Evolutionary conservation across 2,797 vertebrate genomes (phyloP).

Genomic region (Protonibea diacanthus): DNA sequence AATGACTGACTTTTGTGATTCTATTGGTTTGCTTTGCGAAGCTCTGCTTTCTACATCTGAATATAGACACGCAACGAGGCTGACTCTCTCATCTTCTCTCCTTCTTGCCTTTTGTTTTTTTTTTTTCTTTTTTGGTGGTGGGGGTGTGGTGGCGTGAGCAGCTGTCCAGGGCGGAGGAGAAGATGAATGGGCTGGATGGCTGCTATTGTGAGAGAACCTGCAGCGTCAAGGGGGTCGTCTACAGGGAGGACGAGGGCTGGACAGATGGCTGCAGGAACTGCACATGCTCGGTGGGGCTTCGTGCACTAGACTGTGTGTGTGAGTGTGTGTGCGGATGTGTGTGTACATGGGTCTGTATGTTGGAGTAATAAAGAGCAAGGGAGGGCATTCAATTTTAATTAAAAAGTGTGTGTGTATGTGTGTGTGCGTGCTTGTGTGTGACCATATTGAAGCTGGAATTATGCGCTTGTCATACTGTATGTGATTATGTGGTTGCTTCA

Average conservation of each 20-base stretch:
- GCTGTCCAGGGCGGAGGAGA: constrained; percentile 96
- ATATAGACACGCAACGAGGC: constrained; percentile 42
- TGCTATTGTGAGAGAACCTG: constrained; percentile 99
- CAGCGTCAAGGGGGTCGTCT: constrained; percentile 91
- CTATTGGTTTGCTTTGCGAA: constrained; percentile 32
- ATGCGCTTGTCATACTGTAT: constrained; percentile 16
- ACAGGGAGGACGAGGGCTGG: constrained; percentile 96
- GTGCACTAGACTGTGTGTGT: constrained; percentile 17
- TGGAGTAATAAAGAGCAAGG: constrained; percentile 31
- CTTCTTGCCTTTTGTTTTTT: constrained; percentile 46
- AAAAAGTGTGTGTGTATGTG: constrained; percentile 11
- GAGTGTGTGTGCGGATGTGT: constrained; percentile 3
- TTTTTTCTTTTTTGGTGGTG: neutral
- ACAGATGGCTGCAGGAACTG: constrained; percentile 98
- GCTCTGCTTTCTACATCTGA: constrained; percentile 24
- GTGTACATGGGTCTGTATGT: constrained; percentile 17
- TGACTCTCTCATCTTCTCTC: constrained; percentile 55
- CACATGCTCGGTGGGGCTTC: constrained; percentile 93
- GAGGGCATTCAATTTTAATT: constrained; percentile 49
- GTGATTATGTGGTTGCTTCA: constrained; percentile 27
- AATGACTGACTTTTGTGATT: constrained; percentile 42
- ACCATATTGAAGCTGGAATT: constrained; percentile 9
- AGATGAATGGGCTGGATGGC: constrained; percentile 96
- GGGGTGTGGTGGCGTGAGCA: constrained; percentile 68
- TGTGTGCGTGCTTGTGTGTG: constrained; percentile 17